Evolutionary conservation across 2,113 vertebrate genomes (phyloP).

Genomic region (Pseudolaguvia tuberculata): DNA sequence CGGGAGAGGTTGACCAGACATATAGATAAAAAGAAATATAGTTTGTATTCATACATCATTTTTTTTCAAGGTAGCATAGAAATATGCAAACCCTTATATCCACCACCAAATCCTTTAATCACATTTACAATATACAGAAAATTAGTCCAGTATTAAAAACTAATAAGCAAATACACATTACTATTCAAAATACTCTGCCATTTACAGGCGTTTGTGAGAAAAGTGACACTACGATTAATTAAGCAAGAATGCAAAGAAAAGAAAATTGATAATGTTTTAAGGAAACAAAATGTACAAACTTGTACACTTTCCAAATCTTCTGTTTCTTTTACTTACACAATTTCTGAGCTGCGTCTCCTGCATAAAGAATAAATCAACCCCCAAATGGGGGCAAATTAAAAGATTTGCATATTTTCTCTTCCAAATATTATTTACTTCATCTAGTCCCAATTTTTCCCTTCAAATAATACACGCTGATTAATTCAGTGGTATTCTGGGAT

Average conservation of each 20-base stretch:
- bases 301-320: constrained; percentile 50
- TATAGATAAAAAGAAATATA: constrained; percentile 22
- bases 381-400: constrained; percentile 15
- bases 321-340: constrained; percentile 50
- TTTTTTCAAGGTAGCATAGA: constrained; percentile 37
- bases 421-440: neutral
- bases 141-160: constrained; percentile 41
- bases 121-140: constrained; percentile 50
- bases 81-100: constrained; percentile 19
- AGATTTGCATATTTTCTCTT: constrained; percentile 8
- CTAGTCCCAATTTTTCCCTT: constrained; percentile 3
- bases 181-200: constrained; percentile 50
- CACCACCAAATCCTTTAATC: constrained; percentile 25
- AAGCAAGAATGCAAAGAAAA: constrained; percentile 44
- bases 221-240: constrained; percentile 46
- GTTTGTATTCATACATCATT: constrained; percentile 42
- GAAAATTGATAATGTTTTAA: constrained; percentile 54
- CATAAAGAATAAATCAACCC: constrained; percentile 46
- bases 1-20: constrained; percentile 9
- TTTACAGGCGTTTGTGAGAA: constrained; percentile 56
- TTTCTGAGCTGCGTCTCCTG: constrained; percentile 57
- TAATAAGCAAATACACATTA: constrained; percentile 43
- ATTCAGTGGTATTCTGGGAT: constrained; percentile 39
- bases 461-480: constrained; percentile 41
- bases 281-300: constrained; percentile 53